Conservation (phyloP, 2,797 vertebrate species). For the Vespertilio murinus region DNA sequence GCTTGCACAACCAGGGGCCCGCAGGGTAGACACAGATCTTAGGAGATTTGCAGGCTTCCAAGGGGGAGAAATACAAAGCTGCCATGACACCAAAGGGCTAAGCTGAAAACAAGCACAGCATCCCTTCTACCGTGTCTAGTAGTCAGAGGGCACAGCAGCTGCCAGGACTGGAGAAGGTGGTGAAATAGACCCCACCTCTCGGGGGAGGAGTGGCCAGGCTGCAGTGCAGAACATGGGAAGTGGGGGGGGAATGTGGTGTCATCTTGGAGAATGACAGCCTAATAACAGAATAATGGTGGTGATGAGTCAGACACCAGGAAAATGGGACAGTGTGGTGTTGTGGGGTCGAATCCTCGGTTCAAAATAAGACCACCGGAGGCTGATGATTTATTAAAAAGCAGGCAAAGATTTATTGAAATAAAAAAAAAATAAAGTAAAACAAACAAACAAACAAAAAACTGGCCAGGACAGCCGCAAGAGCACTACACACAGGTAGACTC, state of each 20-base stretch:
- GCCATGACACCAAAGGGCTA: not conserved
- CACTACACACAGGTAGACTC: no score
- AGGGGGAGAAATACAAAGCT: not conserved
- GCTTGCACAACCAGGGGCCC: not conserved
- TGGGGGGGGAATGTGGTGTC: not conserved
- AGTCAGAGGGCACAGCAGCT: not conserved
- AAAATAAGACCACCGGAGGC: no score
- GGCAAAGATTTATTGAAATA: no score
- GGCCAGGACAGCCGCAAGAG: no score
- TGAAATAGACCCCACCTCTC: not conserved
- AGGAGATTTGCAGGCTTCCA: not conserved
- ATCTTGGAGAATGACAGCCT: not conserved
- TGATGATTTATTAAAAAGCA: no score
- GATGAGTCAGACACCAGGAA: not conserved
- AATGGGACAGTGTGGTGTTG: not conserved
- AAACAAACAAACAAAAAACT: no score
- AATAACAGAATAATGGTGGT: no score
- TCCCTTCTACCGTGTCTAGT: not conserved
- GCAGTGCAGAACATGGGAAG: not conserved
- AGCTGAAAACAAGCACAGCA: not conserved
- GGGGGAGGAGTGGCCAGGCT: no score
- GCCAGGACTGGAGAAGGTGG: not conserved
- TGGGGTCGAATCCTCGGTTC: no score
- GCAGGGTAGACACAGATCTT: not conserved
- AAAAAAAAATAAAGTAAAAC: no score